Evolutionary conservation across 2,888 invertebrate genomes (phyloP).

Genomic region (Sycophila texana): DNA sequence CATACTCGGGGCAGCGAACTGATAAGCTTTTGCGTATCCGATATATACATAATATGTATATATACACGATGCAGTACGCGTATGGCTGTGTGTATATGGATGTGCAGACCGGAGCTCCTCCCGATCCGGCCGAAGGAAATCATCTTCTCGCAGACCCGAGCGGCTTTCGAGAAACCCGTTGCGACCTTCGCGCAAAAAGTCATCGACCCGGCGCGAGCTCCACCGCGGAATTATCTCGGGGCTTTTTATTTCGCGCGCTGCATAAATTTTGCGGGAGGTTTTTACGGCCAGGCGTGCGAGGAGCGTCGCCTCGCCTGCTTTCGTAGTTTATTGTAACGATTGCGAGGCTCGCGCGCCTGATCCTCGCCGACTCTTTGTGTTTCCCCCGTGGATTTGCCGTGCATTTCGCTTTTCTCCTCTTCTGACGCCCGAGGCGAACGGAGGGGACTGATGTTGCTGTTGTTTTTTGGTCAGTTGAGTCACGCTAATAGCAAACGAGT

Average conservation of each 20-base stretch:
- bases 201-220: constrained; percentile 46
- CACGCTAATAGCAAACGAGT: no score
- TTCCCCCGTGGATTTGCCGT: not conserved
- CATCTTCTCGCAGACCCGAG: constrained; percentile 39
- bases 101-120: constrained; percentile 19
- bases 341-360: not conserved
- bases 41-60: not conserved
- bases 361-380: no score
- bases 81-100: not conserved
- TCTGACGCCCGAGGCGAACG: not conserved
- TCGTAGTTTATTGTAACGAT: constrained; percentile 13
- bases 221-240: not conserved
- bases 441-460: no score
- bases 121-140: constrained; percentile 23
- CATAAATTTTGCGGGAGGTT: constrained; percentile 36
- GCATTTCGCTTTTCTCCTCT: not conserved
- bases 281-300: not conserved
- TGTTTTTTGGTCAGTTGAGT: no score
- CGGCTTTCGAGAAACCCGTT: constrained; percentile 52
- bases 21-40: not conserved
- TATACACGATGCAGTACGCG: not conserved
- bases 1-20: not conserved
- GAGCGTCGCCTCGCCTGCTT: not conserved
- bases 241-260: constrained; percentile 1
- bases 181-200: constrained; percentile 56